Evolutionary conservation across 2,888 invertebrate genomes (phyloP).

Genomic region (Oxystoma pomonae): DNA sequence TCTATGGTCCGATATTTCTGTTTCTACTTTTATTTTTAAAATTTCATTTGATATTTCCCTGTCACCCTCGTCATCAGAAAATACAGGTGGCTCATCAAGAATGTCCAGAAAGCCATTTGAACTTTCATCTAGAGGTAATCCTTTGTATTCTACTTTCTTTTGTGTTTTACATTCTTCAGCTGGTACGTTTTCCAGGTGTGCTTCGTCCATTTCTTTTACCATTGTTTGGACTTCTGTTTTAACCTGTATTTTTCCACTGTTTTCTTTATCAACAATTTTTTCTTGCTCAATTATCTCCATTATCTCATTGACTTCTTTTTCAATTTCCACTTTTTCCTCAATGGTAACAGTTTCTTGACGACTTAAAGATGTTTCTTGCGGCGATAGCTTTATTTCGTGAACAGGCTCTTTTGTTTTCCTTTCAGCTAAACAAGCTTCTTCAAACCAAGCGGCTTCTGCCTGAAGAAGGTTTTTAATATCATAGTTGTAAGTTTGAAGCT

Average conservation of each 20-base stretch:
- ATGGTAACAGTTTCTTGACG: slow-evolving; percentile 1
- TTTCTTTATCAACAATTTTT: background rate
- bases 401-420: background rate
- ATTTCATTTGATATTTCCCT: background rate
- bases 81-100: slow-evolving; percentile 36
- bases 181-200: background rate
- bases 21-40: background rate
- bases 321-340: background rate
- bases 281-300: background rate
- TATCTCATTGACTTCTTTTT: background rate
- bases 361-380: slow-evolving; percentile 1
- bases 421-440: too few relatives aligned
- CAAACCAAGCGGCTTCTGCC: too few relatives aligned
- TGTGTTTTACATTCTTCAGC: background rate
- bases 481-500: too few relatives aligned
- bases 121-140: slow-evolving; percentile 32
- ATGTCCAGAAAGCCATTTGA: slow-evolving; percentile 41
- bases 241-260: too few relatives aligned
- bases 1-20: too few relatives aligned
- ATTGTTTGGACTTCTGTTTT: too few relatives aligned
- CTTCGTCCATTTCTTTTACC: background rate
- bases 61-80: slow-evolving; percentile 28
- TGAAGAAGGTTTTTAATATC: too few relatives aligned
- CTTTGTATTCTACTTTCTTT: background rate
- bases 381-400: background rate